These are phyloP conservation scores for Falco cherrug DNA, from an alignment of 2,797 vertebrate species.

Conservation along the genomic window DNA sequence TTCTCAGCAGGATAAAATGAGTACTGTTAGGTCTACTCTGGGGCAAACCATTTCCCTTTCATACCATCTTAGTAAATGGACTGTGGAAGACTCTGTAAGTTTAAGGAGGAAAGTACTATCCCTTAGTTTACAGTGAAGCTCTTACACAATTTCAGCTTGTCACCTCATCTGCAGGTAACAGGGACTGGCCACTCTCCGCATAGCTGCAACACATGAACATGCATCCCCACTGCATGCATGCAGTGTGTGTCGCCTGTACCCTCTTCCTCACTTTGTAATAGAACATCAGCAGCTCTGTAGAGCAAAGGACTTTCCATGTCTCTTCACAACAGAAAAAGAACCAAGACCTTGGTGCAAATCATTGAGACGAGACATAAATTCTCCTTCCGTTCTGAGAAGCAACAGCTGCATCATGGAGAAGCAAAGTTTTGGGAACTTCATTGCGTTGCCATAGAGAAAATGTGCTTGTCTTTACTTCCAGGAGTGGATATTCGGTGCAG, in stretches of 20 bases:
- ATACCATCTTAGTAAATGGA: neutral
- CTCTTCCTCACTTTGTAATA: neutral
- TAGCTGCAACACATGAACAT: rapidly evolving
- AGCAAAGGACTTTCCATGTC: neutral
- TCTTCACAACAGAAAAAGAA: neutral
- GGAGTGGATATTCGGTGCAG: neutral
- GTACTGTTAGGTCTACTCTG: neutral
- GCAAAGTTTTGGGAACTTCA: neutral
- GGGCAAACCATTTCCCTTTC: slow-evolving; percentile 10
- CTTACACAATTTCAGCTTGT: neutral
- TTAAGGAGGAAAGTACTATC: neutral
- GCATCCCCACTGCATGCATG: rapidly evolving
- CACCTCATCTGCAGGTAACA: neutral
- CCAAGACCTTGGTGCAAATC: neutral
- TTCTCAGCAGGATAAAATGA: slow-evolving; percentile 47
- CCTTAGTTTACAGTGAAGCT: neutral
- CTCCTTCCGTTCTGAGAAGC: neutral
- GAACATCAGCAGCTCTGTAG: neutral
- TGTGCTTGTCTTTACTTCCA: neutral
- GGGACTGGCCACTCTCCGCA: rapidly evolving
- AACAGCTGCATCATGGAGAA: neutral
- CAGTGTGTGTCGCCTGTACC: neutral
- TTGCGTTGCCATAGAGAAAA: neutral
- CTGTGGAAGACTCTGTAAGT: neutral
- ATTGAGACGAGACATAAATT: neutral